These are phyloP conservation scores for Morus bassanus DNA, from an alignment of 2,797 vertebrate genomes.

Conservation along the genomic window DNA sequence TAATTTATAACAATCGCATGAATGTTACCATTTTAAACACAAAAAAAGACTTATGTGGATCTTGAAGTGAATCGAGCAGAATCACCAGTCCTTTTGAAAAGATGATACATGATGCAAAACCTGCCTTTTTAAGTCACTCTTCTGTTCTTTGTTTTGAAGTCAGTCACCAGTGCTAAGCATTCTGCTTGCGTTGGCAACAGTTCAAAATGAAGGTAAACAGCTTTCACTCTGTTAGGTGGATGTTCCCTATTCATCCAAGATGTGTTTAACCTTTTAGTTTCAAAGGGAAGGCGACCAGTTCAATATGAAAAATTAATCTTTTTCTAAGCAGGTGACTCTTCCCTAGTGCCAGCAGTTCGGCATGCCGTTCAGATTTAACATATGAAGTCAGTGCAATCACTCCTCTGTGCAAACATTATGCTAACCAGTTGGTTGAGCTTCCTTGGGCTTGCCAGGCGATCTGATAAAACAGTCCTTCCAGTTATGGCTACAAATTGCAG, in stretches of 20 bases:
- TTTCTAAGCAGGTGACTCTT: background rate
- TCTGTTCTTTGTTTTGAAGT: background rate
- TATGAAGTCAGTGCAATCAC: fast-evolving
- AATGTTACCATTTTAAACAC: background rate
- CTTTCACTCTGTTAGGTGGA: background rate
- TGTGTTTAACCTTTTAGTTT: conserved; percentile 4
- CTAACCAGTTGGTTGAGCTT: background rate
- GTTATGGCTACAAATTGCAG: background rate
- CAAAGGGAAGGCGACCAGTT: background rate
- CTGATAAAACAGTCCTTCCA: background rate
- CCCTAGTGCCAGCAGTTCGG: background rate
- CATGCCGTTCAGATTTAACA: fast-evolving
- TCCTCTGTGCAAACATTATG: background rate
- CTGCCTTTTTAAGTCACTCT: background rate
- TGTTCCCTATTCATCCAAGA: background rate
- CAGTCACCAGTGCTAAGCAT: background rate
- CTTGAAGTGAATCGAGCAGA: background rate
- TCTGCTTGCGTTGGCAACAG: background rate
- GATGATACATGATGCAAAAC: background rate
- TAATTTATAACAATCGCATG: background rate
- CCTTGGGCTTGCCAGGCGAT: background rate
- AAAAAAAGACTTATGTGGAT: background rate
- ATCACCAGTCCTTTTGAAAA: background rate
- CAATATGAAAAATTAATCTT: background rate
- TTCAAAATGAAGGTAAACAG: background rate